Evolutionary conservation across 2,113 vertebrate genomes (phyloP).

Genomic region (Heptranchias perlo): DNA sequence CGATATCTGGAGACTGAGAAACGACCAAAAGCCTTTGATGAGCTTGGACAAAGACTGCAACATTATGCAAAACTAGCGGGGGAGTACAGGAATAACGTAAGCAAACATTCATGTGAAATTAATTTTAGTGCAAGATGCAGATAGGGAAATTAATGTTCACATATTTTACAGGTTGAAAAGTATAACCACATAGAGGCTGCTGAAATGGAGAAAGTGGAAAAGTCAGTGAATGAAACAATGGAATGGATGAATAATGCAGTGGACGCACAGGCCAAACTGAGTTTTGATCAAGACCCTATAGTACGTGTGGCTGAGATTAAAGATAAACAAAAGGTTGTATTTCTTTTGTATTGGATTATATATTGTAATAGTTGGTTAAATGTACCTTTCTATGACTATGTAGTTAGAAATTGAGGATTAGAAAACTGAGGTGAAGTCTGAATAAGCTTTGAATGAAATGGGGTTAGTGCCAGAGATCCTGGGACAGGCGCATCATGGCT

Average conservation of each 20-base stretch:
- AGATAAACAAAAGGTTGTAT: slow-evolving; percentile 60
- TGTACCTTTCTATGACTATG: neutral
- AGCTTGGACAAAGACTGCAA: slow-evolving; percentile 59
- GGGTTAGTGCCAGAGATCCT: neutral
- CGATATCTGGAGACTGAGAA: slow-evolving; percentile 57
- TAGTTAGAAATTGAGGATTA: neutral
- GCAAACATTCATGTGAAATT: slow-evolving; percentile 29
- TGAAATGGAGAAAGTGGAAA: slow-evolving; percentile 71
- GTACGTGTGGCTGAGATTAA: slow-evolving; percentile 60
- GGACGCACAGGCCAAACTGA: slow-evolving; percentile 61
- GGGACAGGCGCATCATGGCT: neutral
- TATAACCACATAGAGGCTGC: slow-evolving; percentile 66
- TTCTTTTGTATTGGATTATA: neutral
- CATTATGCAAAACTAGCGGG: slow-evolving; percentile 61
- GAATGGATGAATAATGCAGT: slow-evolving; percentile 71
- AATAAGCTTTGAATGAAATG: neutral
- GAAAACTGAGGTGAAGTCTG: neutral
- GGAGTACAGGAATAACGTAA: slow-evolving; percentile 62
- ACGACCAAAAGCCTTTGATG: slow-evolving; percentile 59
- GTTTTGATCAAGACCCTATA: slow-evolving; percentile 60
- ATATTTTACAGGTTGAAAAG: slow-evolving; percentile 59
- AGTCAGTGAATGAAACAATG: slow-evolving; percentile 59
- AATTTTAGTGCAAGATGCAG: neutral
- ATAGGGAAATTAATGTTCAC: neutral
- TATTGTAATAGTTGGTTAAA: neutral